A percentile compares a stretch with the other conserved stretches of the same genome.
These are phyloP conservation scores for Mesaphorura yosii DNA, from an alignment of 1,140 invertebrate genomes.

Conservation along the genomic window DNA sequence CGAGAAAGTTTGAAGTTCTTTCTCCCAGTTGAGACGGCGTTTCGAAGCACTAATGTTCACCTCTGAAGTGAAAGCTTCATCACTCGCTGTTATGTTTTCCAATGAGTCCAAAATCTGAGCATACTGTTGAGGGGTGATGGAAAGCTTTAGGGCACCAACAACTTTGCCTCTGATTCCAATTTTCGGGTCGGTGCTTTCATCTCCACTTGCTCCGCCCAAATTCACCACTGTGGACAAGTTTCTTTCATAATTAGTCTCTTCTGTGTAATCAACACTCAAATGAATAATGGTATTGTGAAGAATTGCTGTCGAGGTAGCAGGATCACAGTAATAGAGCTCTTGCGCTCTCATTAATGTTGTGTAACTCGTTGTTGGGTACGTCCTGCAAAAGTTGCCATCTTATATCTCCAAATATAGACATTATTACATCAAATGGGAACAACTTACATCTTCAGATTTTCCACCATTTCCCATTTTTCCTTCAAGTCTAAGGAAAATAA, in stretches of 20 bases:
- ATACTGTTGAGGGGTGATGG: slow-evolving; percentile 71
- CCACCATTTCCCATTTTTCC: slow-evolving; percentile 33
- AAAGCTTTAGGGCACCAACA: slow-evolving; percentile 69
- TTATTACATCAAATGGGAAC: slow-evolving; percentile 3
- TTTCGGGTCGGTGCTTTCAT: slow-evolving; percentile 2
- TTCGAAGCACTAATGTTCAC: slow-evolving; percentile 8
- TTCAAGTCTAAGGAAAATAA: slow-evolving; percentile 62
- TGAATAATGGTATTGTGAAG: slow-evolving; percentile 71
- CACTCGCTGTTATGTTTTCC: slow-evolving; percentile 21
- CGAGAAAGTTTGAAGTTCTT: slow-evolving; percentile 12
- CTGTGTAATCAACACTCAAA: slow-evolving; percentile 39
- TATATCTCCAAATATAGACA: slow-evolving; percentile 14
- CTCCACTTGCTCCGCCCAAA: not conserved
- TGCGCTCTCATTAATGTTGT: slow-evolving; percentile 41
- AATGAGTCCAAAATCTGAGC: slow-evolving; percentile 68
- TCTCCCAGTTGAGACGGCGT: slow-evolving; percentile 14
- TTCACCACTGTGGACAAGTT: not conserved
- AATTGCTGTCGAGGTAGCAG: slow-evolving; percentile 52
- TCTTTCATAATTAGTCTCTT: slow-evolving; percentile 7
- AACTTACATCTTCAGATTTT: slow-evolving; percentile 26
- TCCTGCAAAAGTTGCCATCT: slow-evolving; percentile 12
- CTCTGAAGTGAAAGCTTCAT: slow-evolving; percentile 15
- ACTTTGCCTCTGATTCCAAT: slow-evolving; percentile 60
- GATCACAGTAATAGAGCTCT: slow-evolving; percentile 53
- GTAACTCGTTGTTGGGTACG: slow-evolving; percentile 18